A percentile compares a stretch with the other conserved stretches of the same genome.
These are phyloP conservation scores for Bombylius discolor DNA, from an alignment of 2,888 invertebrate genomes.

Conservation along the genomic window DNA sequence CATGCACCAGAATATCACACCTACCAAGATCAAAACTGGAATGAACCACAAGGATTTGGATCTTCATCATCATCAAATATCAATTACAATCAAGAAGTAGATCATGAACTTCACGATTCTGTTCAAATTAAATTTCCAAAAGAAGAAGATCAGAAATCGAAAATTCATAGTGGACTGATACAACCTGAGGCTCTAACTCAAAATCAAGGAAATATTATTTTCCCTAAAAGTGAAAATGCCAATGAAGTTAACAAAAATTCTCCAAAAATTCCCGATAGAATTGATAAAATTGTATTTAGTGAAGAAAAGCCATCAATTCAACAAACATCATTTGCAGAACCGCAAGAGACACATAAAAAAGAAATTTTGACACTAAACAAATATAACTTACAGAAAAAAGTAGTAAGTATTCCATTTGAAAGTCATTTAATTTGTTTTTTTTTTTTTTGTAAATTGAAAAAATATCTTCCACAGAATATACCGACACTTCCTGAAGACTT, in stretches of 20 bases:
- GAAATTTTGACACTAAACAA: constrained; percentile 30
- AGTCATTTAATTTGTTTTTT: not conserved
- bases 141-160: not conserved
- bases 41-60: not conserved
- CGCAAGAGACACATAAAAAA: constrained; percentile 23
- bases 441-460: not conserved
- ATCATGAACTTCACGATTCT: not conserved
- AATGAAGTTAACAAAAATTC: not conserved
- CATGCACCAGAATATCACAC: not conserved
- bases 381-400: constrained; percentile 24
- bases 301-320: not conserved
- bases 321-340: not conserved
- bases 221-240: constrained; percentile 6
- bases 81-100: not conserved
- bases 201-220: not conserved
- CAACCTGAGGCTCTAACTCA: not conserved
- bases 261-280: not conserved
- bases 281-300: constrained; percentile 6
- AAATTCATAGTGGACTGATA: not conserved
- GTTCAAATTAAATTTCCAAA: not conserved
- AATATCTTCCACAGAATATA: constrained; percentile 18
- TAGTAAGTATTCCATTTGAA: constrained; percentile 19
- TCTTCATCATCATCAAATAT: not conserved
- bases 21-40: not conserved
- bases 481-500: constrained; percentile 36